A percentile compares a stretch with the other conserved stretches of the same genome.
Evolutionary conservation across 2,113 vertebrate species (phyloP).

Genomic region (Benthochromis sp.): DNA sequence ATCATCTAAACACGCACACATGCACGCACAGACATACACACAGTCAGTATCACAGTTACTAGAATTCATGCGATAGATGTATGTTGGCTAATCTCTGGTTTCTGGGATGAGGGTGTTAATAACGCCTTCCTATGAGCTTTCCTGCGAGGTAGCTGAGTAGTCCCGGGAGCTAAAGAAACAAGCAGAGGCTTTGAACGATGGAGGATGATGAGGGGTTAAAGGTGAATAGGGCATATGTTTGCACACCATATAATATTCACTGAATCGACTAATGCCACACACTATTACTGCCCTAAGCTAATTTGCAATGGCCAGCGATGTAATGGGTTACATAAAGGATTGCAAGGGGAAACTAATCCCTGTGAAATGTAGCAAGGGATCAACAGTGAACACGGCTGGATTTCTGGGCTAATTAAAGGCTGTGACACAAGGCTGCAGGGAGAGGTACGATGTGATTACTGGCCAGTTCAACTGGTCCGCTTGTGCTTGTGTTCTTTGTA

Average conservation of each 20-base stretch:
- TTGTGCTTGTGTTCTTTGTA: not conserved
- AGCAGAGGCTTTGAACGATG: not conserved
- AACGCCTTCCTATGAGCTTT: not conserved
- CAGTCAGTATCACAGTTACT: not conserved
- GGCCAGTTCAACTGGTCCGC: not conserved
- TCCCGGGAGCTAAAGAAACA: not conserved
- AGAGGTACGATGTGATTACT: not conserved
- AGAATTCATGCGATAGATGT: not conserved
- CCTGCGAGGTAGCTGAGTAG: not conserved
- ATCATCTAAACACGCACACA: not conserved
- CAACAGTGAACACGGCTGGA: not conserved
- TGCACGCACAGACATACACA: not conserved
- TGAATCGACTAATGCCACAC: not conserved
- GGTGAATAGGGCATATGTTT: not conserved
- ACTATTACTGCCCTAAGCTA: not conserved
- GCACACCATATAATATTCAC: not conserved
- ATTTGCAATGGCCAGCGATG: not conserved
- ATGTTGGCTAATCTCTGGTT: not conserved
- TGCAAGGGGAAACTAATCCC: slow-evolving; percentile 22
- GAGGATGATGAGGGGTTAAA: not conserved
- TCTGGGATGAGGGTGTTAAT: not conserved
- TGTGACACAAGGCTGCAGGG: slow-evolving; percentile 4
- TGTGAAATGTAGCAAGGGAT: slow-evolving; percentile 44
- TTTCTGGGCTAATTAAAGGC: slow-evolving; percentile 41
- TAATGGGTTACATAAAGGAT: slow-evolving; percentile 6